A percentile compares a stretch with the other conserved stretches of the same genome.
Conservation (phyloP, 2,113 vertebrate genomes). For the Smithornis capensis region DNA sequence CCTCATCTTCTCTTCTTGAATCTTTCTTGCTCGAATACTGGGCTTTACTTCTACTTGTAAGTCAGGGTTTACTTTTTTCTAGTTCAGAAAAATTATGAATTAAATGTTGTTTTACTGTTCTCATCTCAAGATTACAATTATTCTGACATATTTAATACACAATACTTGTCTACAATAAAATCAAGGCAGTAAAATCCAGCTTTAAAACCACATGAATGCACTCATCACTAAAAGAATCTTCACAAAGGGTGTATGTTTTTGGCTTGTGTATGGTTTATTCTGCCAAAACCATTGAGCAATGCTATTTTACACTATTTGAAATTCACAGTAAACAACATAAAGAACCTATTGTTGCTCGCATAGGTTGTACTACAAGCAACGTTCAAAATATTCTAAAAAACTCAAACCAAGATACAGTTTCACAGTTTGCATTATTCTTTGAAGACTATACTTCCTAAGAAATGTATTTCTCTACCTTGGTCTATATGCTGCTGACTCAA, state of each 20-base stretch:
- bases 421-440: neutral
- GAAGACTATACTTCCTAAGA: neutral
- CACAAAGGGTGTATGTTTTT: neutral
- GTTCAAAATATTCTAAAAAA: neutral
- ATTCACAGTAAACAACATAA: neutral
- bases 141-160: neutral
- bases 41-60: slow-evolving; percentile 98
- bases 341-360: neutral
- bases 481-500: neutral
- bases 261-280: neutral
- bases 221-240: neutral
- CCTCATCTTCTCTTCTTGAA: slow-evolving; percentile 98
- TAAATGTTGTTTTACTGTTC: neutral
- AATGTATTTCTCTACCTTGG: neutral
- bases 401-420: neutral
- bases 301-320: neutral
- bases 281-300: neutral
- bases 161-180: neutral
- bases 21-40: slow-evolving; percentile 94
- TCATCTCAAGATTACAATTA: neutral
- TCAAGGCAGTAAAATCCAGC: neutral
- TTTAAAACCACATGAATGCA: neutral
- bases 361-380: neutral
- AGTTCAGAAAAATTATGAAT: neutral
- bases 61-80: slow-evolving; percentile 99